Evolutionary conservation across 2,797 vertebrate genomes (phyloP).

Genomic region (Enteromius argenteus): DNA sequence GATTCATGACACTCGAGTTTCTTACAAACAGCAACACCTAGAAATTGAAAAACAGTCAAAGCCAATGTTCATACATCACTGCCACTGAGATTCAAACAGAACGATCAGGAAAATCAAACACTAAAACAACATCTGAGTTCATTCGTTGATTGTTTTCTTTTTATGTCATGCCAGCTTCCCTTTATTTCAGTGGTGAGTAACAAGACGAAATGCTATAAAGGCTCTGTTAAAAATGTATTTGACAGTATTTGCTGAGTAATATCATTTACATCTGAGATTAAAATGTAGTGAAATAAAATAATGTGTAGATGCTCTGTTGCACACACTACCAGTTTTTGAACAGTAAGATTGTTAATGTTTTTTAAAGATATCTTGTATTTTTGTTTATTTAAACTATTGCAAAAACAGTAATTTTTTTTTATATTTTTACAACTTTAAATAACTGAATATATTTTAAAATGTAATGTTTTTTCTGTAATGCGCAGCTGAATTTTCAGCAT

Average conservation of each 20-base stretch:
- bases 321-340: not conserved
- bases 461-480: too few species aligned
- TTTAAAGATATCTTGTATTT: too few species aligned
- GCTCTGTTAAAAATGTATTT: not conserved
- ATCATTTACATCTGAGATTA: not conserved
- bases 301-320: not conserved
- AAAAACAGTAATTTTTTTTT: too few species aligned
- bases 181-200: not conserved
- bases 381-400: too few species aligned
- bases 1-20: constrained; percentile 61
- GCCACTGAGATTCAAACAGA: not conserved
- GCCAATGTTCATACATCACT: constrained; percentile 39
- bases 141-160: not conserved
- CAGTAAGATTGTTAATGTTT: too few species aligned
- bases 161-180: not conserved
- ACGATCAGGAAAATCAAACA: not conserved
- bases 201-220: not conserved
- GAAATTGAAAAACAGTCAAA: constrained; percentile 56
- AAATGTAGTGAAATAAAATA: not conserved
- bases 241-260: not conserved
- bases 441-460: too few species aligned
- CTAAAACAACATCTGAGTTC: not conserved
- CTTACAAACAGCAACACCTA: constrained; percentile 70
- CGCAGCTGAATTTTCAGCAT: too few species aligned
- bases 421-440: too few species aligned